phyloP scores from a whole-genome alignment of 2,888 invertebrate species.

The Acanthoscelides obtectus region DNA sequence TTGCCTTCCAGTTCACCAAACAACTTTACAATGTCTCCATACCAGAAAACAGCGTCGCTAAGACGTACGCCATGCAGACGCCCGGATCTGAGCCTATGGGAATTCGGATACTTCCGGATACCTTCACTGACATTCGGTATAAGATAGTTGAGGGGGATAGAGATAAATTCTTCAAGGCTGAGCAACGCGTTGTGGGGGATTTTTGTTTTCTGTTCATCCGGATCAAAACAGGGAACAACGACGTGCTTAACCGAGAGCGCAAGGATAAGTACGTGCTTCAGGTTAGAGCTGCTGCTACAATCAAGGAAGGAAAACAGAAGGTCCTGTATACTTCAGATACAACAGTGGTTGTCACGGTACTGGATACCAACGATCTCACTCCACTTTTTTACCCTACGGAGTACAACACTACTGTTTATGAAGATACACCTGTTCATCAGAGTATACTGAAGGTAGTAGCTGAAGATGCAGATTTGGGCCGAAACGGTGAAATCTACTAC shows the following conservation, averaged over 20 bases:
- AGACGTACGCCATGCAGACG: constrained; percentile 73
- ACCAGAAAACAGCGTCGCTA: constrained; percentile 87
- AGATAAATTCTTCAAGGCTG: constrained; percentile 89
- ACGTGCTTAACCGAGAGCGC: constrained; percentile 90
- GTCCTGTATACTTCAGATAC: constrained; percentile 66
- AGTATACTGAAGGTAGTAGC: constrained; percentile 78
- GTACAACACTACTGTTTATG: constrained; percentile 81
- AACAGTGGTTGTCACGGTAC: constrained; percentile 66
- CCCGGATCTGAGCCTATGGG: constrained; percentile 77
- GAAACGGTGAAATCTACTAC: constrained; percentile 97
- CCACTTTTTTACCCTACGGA: constrained; percentile 89
- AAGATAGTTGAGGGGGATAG: constrained; percentile 84
- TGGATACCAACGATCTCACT: constrained; percentile 86
- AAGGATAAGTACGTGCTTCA: constrained; percentile 76
- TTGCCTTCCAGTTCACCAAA: constrained; percentile 66
- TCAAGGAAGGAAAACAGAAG: constrained; percentile 56
- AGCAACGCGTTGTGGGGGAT: constrained; percentile 84
- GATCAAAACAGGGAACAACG: constrained; percentile 80
- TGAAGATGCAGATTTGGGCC: constrained; percentile 92
- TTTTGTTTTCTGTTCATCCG: constrained; percentile 90
- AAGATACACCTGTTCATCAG: constrained; percentile 81
- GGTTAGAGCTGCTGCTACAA: constrained; percentile 65
- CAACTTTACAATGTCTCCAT: constrained; percentile 82
- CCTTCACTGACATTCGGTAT: constrained; percentile 65
- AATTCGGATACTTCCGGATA: constrained; percentile 52